Evolutionary conservation across 1,140 invertebrate genomes (phyloP).

Genomic region (Zophobas atratus): DNA sequence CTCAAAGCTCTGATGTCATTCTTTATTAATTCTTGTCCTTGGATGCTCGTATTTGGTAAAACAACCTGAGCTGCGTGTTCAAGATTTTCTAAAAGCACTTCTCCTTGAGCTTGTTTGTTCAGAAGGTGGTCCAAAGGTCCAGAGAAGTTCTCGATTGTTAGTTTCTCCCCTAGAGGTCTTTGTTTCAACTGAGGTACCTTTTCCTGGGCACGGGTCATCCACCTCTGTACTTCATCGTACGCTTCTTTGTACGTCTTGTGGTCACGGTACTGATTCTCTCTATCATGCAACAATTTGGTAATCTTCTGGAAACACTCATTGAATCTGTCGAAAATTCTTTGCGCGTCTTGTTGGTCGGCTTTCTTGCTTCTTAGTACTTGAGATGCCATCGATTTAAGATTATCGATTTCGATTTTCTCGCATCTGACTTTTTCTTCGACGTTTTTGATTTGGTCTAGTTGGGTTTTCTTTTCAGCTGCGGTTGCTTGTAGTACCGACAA

Average conservation of each 20-base stretch:
- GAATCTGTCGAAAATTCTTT: slow-evolving; percentile 87
- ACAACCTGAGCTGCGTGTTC: slow-evolving; percentile 89
- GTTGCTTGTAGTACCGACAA: slow-evolving; percentile 83
- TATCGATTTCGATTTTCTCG: slow-evolving; percentile 94
- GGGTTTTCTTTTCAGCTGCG: slow-evolving; percentile 87
- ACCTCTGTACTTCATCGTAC: slow-evolving; percentile 88
- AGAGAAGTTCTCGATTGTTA: slow-evolving; percentile 90
- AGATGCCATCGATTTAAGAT: slow-evolving; percentile 86
- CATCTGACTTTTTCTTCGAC: slow-evolving; percentile 91
- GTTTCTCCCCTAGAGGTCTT: slow-evolving; percentile 86
- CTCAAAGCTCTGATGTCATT: slow-evolving; percentile 88
- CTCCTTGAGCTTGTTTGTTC: slow-evolving; percentile 93
- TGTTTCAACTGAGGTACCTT: slow-evolving; percentile 91
- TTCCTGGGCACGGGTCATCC: slow-evolving; percentile 88
- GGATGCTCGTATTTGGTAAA: slow-evolving; percentile 84
- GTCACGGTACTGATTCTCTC: slow-evolving; percentile 90
- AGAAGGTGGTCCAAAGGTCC: slow-evolving; percentile 88
- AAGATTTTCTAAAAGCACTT: slow-evolving; percentile 88
- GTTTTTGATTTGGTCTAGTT: slow-evolving; percentile 88
- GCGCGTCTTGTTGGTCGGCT: slow-evolving; percentile 87
- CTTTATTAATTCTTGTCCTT: slow-evolving; percentile 85
- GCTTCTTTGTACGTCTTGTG: slow-evolving; percentile 91
- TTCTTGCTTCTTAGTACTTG: slow-evolving; percentile 90
- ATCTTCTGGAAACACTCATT: slow-evolving; percentile 80
- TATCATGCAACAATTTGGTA: slow-evolving; percentile 81